Evolutionary conservation across 2,888 invertebrate genomes (phyloP).

Genomic region (Orchesellides sinensis): DNA sequence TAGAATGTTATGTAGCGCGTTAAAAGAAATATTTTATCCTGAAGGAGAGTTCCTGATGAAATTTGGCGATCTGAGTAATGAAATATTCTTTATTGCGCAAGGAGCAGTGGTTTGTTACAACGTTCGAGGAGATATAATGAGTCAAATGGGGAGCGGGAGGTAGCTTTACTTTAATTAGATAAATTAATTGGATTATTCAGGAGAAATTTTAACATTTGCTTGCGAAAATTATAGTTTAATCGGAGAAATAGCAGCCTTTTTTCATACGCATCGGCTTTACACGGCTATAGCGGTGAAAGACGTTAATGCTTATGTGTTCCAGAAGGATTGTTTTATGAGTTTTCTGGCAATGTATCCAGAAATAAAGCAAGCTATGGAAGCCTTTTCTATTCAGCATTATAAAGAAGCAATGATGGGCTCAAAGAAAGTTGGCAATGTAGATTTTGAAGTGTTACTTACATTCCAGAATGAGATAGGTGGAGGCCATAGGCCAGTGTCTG

Average conservation of each 20-base stretch:
- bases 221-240: constrained; percentile 59
- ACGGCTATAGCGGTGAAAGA: constrained; percentile 68
- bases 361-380: constrained; percentile 55
- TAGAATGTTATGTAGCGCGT: constrained; percentile 63
- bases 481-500: background rate
- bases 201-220: background rate
- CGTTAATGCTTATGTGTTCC: constrained; percentile 65
- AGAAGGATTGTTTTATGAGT: constrained; percentile 61
- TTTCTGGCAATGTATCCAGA: constrained; percentile 68
- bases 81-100: constrained; percentile 69
- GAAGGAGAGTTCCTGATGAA: constrained; percentile 73
- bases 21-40: constrained; percentile 68
- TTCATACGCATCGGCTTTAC: constrained; percentile 67
- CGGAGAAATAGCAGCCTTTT: constrained; percentile 71
- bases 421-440: background rate
- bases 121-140: constrained; percentile 67
- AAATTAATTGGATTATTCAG: background rate
- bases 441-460: constrained; percentile 4
- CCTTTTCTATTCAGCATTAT: constrained; percentile 62
- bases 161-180: constrained; percentile 13
- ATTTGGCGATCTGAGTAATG: constrained; percentile 71
- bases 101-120: constrained; percentile 71
- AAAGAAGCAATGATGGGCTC: constrained; percentile 50
- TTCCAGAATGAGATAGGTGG: constrained; percentile 26
- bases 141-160: constrained; percentile 71